A percentile compares a stretch with the other conserved stretches of the same genome.
Conservation (phyloP, 2,113 vertebrate genomes). For the Ardeotis arabs region DNA sequence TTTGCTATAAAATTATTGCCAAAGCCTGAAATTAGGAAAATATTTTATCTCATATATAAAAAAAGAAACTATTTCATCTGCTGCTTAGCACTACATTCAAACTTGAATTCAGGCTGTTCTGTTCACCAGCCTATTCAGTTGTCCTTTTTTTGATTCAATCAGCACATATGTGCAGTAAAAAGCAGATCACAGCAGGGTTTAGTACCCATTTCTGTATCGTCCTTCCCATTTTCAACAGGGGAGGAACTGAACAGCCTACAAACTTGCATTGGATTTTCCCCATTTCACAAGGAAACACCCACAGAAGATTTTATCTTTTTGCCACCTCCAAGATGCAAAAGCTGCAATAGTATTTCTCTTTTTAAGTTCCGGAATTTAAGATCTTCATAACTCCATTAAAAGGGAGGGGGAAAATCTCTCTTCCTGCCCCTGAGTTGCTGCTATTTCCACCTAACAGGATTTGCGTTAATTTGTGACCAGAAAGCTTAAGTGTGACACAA, state of each 20-base stretch:
- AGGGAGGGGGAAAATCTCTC: not conserved
- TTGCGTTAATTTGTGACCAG: not conserved
- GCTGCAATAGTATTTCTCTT: not conserved
- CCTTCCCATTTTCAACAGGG: not conserved
- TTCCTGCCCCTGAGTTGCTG: not conserved
- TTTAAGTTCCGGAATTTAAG: not conserved
- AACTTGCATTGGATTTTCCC: not conserved
- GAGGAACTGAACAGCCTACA: not conserved
- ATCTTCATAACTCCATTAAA: not conserved
- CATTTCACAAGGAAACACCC: not conserved
- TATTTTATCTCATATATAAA: not conserved
- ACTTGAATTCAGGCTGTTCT: not conserved
- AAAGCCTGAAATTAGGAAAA: not conserved
- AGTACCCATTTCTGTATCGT: not conserved
- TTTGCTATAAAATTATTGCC: not conserved
- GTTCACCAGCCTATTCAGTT: not conserved
- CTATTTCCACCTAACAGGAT: not conserved
- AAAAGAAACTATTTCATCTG: not conserved
- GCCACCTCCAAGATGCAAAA: not conserved
- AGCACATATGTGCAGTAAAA: not conserved
- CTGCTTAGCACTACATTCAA: not conserved
- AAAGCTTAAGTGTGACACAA: not conserved
- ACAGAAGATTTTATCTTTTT: not conserved
- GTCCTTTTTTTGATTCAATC: not conserved
- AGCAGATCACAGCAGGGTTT: not conserved